phyloP scores from a whole-genome alignment of 2,113 vertebrate genomes.

The Cyanoliseus patagonus region DNA sequence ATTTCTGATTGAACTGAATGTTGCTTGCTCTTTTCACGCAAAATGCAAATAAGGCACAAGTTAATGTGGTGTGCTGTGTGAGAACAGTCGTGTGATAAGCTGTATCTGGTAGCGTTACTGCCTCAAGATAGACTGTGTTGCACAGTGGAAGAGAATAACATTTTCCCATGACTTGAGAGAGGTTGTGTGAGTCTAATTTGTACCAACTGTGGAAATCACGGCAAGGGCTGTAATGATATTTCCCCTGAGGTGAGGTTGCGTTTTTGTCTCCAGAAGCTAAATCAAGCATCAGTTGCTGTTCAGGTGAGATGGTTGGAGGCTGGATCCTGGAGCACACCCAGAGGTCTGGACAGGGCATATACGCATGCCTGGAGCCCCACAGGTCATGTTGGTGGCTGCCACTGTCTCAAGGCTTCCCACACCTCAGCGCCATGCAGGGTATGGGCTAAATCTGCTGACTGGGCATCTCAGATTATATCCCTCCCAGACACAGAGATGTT shows the following conservation, averaged over 20 bases:
- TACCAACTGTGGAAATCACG: background rate
- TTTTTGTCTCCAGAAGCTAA: background rate
- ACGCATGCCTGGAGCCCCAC: background rate
- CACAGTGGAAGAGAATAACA: background rate
- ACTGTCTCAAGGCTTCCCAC: background rate
- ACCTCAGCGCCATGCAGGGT: accelerated
- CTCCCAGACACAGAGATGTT: background rate
- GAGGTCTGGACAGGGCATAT: background rate
- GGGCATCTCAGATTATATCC: background rate
- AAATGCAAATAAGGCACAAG: background rate
- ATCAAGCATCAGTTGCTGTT: background rate
- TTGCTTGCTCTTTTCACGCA: constrained; percentile 22
- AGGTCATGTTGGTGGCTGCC: background rate
- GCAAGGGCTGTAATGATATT: background rate
- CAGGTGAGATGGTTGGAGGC: background rate
- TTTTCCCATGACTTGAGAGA: accelerated
- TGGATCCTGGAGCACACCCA: background rate
- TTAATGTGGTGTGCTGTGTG: constrained; percentile 2
- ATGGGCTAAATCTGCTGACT: background rate
- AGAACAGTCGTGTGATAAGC: background rate
- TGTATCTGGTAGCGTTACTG: background rate
- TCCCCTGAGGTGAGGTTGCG: background rate
- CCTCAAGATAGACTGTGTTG: background rate
- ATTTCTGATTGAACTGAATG: background rate
- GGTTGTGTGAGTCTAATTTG: background rate